Evolutionary conservation across 2,888 invertebrate species (phyloP), one percentile per base, ranked within the genome.

Genomic region (Phrixothrix hirtus): DNA sequence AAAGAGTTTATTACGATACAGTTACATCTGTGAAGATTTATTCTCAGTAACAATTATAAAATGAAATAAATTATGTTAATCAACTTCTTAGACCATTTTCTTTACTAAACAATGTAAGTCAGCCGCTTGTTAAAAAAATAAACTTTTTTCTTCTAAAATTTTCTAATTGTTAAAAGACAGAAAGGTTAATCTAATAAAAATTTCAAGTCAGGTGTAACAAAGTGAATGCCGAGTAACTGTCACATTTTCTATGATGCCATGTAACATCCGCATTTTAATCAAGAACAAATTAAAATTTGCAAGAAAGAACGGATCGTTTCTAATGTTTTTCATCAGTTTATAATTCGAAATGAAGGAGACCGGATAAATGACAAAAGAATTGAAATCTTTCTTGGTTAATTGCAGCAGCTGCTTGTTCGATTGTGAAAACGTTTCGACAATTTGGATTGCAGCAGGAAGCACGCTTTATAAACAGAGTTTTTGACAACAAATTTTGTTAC

Each of bases 401-500:
- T 31, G 39, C 39, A 29, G 44, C 46, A 30, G 41, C 45, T 41
- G 42, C 30, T 10, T 41, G 26, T 13, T 37, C 36, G 48, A 58
- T 56, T 53, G 47, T 55, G 47, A 56, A 53, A 47, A 58, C 53
- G 55, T 41, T 38, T 45, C 39, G 52, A 55, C 55, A 47, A 47
- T 49, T 45, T 42, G 41, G 44, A 43, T 42, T 46, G 44, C 57
- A n/a, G n/a, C n/a, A 56, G 60, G 60, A 60, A 60, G 49, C 47
- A 56, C 60, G 58, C 54, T 57, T 47, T 30, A 49, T 58, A 53
- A 46, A 58, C 56, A 58, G 56, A 49, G 47, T 58, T 60, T 59
- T 60, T 44, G 60, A 60, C 59, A 58, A 58, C 58, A 59, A 58
- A 54, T 44, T 39, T 36, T 31, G 55, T 50, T 55, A 48, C 57